Evolutionary conservation across 2,113 vertebrate species (phyloP), one percentile per base, ranked within the genome.

Genomic region (Charina bottae): DNA sequence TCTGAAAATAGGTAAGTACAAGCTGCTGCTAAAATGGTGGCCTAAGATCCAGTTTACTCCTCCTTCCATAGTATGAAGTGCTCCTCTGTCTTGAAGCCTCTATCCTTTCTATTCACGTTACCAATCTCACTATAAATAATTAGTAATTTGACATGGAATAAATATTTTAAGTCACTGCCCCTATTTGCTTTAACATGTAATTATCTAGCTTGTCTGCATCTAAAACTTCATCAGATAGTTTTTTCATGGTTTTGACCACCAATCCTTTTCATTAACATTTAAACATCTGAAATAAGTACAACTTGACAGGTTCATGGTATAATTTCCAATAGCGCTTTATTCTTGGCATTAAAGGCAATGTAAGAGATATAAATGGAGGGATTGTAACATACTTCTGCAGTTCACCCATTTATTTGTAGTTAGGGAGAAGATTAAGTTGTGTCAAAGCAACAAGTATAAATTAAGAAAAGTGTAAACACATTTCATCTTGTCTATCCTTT

Each of bases 301-400:
- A 97, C 97, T 97, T 97, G 97, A 97, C 97, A 98, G 96, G 96
- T 97, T 98, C 97, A 97, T 98, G 96, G n/a, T 12, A 17, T 95
- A 97, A 95, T 98, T 97, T 98, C 97, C 97, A 98, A 97, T 89
- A 97, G 97, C 97, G 95, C 97, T 85, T 98, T 97, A 97, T 97
- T 98, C 98, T 96, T 98, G 97, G 98, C 97, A 97, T 95, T 98
- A 97, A 96, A 96, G 97, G 96, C 95, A 97, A 87, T 83, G 97
- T 98, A 98, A 97, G 98, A 98, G 97, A 97, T 97, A 97, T 98
- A 98, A 98, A 98, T 96, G 96, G 97, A 97, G 97, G 98, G 98
- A 98, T 99, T 98, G 99, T 97, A 96, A 97, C 95, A 97, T 97
- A 97, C 97, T 97, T 97, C 97, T 97, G 97, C 97, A 98, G 97